Evolutionary conservation across 2,797 vertebrate genomes (phyloP), one percentile per base, ranked within the genome.

Genomic region (Cossypha heuglini): DNA sequence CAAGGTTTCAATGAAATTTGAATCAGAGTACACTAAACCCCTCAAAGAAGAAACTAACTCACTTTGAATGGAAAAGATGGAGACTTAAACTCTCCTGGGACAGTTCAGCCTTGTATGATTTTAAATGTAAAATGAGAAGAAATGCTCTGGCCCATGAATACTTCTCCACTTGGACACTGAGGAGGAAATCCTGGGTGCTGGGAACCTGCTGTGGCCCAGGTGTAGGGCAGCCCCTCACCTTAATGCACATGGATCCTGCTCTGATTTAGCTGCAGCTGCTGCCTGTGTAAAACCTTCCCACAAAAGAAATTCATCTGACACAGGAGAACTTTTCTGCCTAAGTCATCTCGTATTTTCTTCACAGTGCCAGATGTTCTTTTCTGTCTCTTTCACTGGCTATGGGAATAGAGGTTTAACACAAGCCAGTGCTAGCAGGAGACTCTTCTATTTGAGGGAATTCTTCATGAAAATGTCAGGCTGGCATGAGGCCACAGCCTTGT

Each of bases 31-130:
- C 61, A 37, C 77, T 86, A 61, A 95, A 49, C 26, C 33, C 37
- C 72, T 63, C 20, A 83, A 46, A 84, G 35, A 93, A 37, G 14
- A 93, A 94, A 40, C 3, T 4, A 66, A 79, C 73, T 92, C 17
- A 51, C 55, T 94, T 95, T 92, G 77, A 87, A 68, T 21, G 5
- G 59, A 66, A 76, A 92, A 58, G 37, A 37, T 68, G n/a, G 43
- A 83, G 8, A 38, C 33, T 59, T 88, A 82, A 82, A 64, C 25
- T 59, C 19, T 38, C 61, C 37, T 59, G 6, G 38, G 15, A 58
- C 13, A 52, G 26, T 71, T 93, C 71, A 21, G 1, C 10, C 6
- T 74, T 29, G 10, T 17, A 11, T 1, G 1, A 12, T 58, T 90
- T 87, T 67, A 67, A 68, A 76, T 76, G 69, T 24, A 76, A 91